Base-by-base conservation (phyloP, 2,888 invertebrate species). In the Noctua fimbriata region DNA sequence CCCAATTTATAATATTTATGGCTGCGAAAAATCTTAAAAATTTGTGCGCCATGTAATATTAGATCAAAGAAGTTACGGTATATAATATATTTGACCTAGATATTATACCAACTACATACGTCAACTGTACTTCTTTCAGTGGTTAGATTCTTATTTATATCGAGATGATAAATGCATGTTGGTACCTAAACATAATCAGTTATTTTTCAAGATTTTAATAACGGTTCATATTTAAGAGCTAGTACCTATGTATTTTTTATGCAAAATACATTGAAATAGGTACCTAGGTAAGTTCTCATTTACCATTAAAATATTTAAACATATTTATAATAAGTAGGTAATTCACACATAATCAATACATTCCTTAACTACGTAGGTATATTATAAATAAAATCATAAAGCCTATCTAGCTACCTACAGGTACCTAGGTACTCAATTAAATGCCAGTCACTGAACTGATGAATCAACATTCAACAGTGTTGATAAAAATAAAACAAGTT, bases 31-130 rank as follows among this genome's bases (percentile, higher is more conserved):
- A 60, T 32, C 21, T 21, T 21, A 21, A 32, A 63, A 63, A 70
- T 65, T 49, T 70, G 41, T 77, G 24, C 32, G 71, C 6, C 60
- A 73, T 70, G 41, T 67, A 79, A 75, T 79, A 79, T 87, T 84
- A 75, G 66, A 73, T 63, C 66, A 79, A 71, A 87, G 71, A 73
- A 47, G 75, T 75, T 66, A 81, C 79, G 79, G 79, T 82, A 79
- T 73, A 82, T 73, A 70, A 80, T 73, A 82, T 73, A 70, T 80
- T 82, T 78, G 73, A 84, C 90, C 87, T 83, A 87, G 82, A 81
- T 78, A 78, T 81, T 83, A 69, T 73, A 83, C 69, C 14, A 47
- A 76, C 72, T 69, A 79, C 44, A 44, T 10, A 44, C 28, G 63
- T 49, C 70, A 73, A 76, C 79, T 58, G 75, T 84, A 75, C 55